These are phyloP conservation scores for Scomberomorus guttatus DNA, from an alignment of 2,797 vertebrate species.

Conservation along the genomic window DNA sequence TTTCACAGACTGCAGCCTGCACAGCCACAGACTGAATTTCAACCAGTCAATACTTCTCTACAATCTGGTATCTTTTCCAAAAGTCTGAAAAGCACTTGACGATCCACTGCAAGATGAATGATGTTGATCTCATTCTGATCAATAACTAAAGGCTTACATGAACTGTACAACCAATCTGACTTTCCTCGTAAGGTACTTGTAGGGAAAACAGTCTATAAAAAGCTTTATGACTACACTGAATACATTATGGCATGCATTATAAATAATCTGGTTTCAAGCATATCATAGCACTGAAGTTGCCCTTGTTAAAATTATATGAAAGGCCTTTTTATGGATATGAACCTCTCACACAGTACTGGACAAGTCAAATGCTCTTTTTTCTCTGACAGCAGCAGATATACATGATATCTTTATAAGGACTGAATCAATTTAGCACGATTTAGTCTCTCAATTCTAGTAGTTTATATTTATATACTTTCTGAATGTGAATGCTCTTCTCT, in stretches of 20 bases:
- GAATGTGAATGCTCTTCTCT: too few species aligned
- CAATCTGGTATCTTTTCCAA: neutral
- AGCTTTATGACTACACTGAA: neutral
- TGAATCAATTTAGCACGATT: too few species aligned
- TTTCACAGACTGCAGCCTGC: neutral
- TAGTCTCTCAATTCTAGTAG: too few species aligned
- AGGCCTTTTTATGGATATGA: neutral
- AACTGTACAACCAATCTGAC: neutral
- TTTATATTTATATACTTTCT: too few species aligned
- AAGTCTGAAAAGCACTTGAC: neutral
- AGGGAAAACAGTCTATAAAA: neutral
- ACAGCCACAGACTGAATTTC: too few species aligned
- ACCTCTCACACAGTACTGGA: too few species aligned
- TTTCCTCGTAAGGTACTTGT: neutral
- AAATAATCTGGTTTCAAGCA: neutral
- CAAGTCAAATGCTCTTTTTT: too few species aligned
- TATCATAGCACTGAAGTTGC: neutral
- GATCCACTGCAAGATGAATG: slow-evolving; percentile 4
- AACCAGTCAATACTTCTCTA: neutral
- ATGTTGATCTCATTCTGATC: slow-evolving; percentile 2
- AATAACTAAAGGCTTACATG: neutral
- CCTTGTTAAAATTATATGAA: neutral
- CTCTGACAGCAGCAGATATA: too few species aligned
- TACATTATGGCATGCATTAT: neutral
- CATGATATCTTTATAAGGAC: too few species aligned